phyloP scores from a whole-genome alignment of 2,888 invertebrate genomes.

The Eulithis testata region DNA sequence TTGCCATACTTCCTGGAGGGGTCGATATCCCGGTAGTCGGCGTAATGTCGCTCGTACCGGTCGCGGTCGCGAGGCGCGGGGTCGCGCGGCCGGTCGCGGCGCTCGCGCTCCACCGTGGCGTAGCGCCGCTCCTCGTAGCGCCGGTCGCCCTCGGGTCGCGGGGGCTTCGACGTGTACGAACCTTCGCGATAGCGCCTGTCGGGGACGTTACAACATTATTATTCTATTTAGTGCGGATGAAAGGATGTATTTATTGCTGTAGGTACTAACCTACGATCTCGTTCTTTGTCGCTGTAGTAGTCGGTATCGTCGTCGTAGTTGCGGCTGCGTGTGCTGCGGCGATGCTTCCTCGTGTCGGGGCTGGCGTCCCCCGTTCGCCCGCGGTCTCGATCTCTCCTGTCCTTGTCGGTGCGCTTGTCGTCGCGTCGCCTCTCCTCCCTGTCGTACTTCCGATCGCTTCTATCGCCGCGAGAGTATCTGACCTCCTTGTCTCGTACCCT shows the following conservation, averaged over 20 bases:
- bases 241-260: no score
- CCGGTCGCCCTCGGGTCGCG: slow-evolving; percentile 63
- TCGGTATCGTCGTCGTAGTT: slow-evolving; percentile 88
- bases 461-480: slow-evolving; percentile 65
- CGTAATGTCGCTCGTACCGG: slow-evolving; percentile 54
- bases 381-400: slow-evolving; percentile 51
- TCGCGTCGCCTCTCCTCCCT: slow-evolving; percentile 54
- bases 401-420: slow-evolving; percentile 63
- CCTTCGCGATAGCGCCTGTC: slow-evolving; percentile 80
- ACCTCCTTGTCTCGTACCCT: slow-evolving; percentile 62
- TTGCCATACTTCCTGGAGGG: slow-evolving; percentile 64
- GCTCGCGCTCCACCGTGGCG: slow-evolving; percentile 51
- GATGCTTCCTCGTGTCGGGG: slow-evolving; percentile 61
- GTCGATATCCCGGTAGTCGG: slow-evolving; percentile 70
- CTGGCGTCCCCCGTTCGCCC: slow-evolving; percentile 61
- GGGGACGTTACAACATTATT: no score
- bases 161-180: slow-evolving; percentile 73
- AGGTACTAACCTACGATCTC: slow-evolving; percentile 72
- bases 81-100: slow-evolving; percentile 42
- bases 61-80: slow-evolving; percentile 52
- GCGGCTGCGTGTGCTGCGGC: slow-evolving; percentile 71
- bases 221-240: no score
- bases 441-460: slow-evolving; percentile 55
- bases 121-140: slow-evolving; percentile 52
- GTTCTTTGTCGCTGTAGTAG: slow-evolving; percentile 88